Percentiles rank a stretch among this genome's conserved stretches.
phyloP scores from a whole-genome alignment of 37 sponge, comb jelly and placozoan species.

The Spongia lamella region DNA sequence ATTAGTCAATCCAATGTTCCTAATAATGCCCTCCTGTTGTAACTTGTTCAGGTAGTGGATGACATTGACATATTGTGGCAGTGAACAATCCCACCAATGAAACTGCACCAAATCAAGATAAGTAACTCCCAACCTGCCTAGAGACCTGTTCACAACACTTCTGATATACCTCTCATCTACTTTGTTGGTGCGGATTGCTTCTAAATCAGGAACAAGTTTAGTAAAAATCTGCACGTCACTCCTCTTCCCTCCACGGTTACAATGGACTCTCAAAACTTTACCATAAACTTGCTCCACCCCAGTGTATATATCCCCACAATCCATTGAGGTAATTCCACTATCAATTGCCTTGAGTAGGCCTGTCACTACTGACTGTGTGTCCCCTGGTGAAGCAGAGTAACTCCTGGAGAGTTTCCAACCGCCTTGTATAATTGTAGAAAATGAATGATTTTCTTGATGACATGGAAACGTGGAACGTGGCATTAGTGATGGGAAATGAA shows the following conservation, averaged over 20 bases:
- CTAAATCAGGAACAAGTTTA: slow-evolving; percentile 65
- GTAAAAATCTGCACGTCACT: slow-evolving; percentile 40
- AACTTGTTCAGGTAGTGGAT: slow-evolving; percentile 9
- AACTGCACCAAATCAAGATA: slow-evolving; percentile 57
- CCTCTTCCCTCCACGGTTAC: slow-evolving; percentile 3
- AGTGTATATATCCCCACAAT: slow-evolving; percentile 78
- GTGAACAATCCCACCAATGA: slow-evolving; percentile 60
- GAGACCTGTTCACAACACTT: slow-evolving; percentile 29
- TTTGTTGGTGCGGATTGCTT: slow-evolving; percentile 13
- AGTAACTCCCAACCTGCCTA: slow-evolving; percentile 37
- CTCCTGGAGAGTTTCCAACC: slow-evolving; percentile 66
- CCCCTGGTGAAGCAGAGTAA: background rate
- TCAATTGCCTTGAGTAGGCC: slow-evolving; percentile 25
- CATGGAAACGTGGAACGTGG: background rate
- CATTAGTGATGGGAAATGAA: background rate
- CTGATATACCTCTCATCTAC: slow-evolving; percentile 42
- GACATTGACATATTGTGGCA: slow-evolving; percentile 38
- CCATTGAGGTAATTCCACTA: slow-evolving; percentile 43
- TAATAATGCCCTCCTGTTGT: slow-evolving; percentile 32
- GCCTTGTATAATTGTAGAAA: slow-evolving; percentile 42
- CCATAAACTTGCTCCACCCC: slow-evolving; percentile 68
- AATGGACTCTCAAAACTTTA: slow-evolving; percentile 19
- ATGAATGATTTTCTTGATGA: background rate
- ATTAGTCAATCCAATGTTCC: slow-evolving; percentile 57
- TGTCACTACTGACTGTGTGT: background rate